Conservation (phyloP, 1,140 invertebrate genomes). For the Lepidurus apus region DNA sequence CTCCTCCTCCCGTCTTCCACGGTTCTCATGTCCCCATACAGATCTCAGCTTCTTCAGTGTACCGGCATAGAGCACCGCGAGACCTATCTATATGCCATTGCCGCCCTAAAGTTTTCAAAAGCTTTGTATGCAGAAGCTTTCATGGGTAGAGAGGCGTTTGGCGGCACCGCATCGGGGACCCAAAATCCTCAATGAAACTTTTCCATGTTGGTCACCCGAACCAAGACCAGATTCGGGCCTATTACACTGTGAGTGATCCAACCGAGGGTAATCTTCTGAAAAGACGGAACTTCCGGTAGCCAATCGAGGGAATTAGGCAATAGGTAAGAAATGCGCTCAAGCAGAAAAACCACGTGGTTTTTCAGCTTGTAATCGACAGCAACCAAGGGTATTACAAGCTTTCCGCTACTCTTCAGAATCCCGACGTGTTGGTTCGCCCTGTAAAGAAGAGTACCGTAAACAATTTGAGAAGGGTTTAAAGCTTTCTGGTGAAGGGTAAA, state of each 20-base stretch:
- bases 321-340: neutral
- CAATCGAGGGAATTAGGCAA: neutral
- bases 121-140: slow-evolving; percentile 14
- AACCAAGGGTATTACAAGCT: no score
- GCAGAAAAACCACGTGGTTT: neutral
- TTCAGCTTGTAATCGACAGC: neutral
- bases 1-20: neutral
- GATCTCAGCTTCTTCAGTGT: neutral
- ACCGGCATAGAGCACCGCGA: neutral
- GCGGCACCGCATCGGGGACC: neutral
- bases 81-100: neutral
- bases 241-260: neutral
- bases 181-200: slow-evolving; percentile 3
- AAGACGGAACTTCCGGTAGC: slow-evolving; percentile 3
- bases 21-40: neutral
- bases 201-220: neutral
- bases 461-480: neutral
- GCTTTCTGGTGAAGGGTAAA: neutral
- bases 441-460: neutral
- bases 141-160: neutral
- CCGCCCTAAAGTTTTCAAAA: neutral
- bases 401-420: no score
- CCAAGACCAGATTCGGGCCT: neutral
- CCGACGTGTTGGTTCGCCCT: neutral
- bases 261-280: slow-evolving; percentile 6